These are phyloP conservation scores for Penaeus indicus DNA, from an alignment of 1,140 invertebrate genomes.

Conservation along the genomic window DNA sequence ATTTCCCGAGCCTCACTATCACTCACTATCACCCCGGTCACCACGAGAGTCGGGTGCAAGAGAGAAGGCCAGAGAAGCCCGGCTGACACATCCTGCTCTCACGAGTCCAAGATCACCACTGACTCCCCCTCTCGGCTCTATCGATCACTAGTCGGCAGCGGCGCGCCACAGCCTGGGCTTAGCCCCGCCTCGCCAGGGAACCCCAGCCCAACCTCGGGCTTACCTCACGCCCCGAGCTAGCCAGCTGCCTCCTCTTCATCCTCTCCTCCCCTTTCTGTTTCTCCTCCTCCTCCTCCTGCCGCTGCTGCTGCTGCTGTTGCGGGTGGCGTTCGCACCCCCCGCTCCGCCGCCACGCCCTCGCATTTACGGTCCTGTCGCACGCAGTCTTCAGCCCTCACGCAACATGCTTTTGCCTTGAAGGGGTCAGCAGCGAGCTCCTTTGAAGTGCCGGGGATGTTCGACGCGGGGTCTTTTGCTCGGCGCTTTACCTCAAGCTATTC, in stretches of 20 bases:
- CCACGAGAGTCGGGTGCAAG: neutral
- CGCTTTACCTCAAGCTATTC: no score
- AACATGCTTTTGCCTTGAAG: no score
- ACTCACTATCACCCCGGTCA: constrained; percentile 19
- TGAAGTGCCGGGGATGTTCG: no score
- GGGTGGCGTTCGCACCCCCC: no score
- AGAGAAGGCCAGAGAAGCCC: neutral
- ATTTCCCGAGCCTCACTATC: constrained; percentile 17
- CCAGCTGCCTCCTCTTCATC: neutral
- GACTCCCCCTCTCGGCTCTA: neutral
- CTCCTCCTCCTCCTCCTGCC: neutral
- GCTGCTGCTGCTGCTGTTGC: no score
- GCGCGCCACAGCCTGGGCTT: constrained; percentile 41
- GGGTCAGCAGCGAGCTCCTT: no score
- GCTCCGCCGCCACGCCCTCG: no score
- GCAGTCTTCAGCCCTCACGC: no score
- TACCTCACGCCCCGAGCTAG: no score
- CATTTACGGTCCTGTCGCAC: no score
- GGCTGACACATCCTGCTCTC: constrained; percentile 20
- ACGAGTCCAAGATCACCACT: no score
- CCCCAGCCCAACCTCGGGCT: constrained; percentile 12
- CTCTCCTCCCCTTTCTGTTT: neutral
- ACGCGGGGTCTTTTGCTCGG: no score
- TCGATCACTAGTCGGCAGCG: constrained; percentile 40
- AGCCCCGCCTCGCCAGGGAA: constrained; percentile 35